A percentile compares a stretch with the other conserved stretches of the same genome.
phyloP scores from a whole-genome alignment of 2,797 vertebrate genomes.

The Merluccius polli region DNA sequence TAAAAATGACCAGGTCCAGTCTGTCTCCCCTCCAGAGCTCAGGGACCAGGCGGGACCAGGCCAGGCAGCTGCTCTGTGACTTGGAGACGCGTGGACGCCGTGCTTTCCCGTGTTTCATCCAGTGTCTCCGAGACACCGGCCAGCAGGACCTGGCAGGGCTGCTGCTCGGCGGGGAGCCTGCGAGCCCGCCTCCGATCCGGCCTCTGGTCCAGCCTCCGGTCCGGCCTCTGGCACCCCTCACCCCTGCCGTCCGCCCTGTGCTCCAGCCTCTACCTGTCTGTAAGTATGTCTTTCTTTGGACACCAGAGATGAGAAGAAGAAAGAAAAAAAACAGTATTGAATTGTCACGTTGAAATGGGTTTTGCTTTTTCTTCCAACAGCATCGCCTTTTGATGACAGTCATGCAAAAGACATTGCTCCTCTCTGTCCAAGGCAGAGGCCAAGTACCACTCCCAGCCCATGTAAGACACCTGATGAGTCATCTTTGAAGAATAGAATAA shows the following conservation, averaged over 20 bases:
- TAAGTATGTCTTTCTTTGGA: slow-evolving; percentile 47
- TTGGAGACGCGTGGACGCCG: slow-evolving; percentile 83
- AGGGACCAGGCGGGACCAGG: slow-evolving; percentile 78
- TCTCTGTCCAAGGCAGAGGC: slow-evolving; percentile 30
- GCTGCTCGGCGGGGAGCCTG: slow-evolving; percentile 55
- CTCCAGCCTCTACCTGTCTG: slow-evolving; percentile 58
- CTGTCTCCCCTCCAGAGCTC: slow-evolving; percentile 62
- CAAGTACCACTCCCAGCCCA: slow-evolving; percentile 34
- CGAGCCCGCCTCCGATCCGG: slow-evolving; percentile 29
- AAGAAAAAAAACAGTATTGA: not conserved
- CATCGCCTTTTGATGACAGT: slow-evolving; percentile 37
- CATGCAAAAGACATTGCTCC: slow-evolving; percentile 22
- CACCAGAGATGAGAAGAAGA: not conserved
- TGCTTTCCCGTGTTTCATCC: slow-evolving; percentile 82
- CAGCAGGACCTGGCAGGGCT: slow-evolving; percentile 69
- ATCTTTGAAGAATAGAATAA: not conserved
- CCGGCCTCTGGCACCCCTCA: slow-evolving; percentile 16
- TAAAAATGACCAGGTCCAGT: not conserved
- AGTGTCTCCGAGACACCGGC: slow-evolving; percentile 77
- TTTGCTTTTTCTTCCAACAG: slow-evolving; percentile 40
- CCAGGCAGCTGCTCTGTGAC: slow-evolving; percentile 80
- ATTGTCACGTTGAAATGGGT: not conserved
- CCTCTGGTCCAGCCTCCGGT: slow-evolving; percentile 32
- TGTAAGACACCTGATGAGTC: slow-evolving; percentile 47
- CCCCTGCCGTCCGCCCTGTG: slow-evolving; percentile 28